A percentile compares a stretch with the other conserved stretches of the same genome.
Conservation (phyloP, 1,140 invertebrate species). For the Potamilus streckersoni region DNA sequence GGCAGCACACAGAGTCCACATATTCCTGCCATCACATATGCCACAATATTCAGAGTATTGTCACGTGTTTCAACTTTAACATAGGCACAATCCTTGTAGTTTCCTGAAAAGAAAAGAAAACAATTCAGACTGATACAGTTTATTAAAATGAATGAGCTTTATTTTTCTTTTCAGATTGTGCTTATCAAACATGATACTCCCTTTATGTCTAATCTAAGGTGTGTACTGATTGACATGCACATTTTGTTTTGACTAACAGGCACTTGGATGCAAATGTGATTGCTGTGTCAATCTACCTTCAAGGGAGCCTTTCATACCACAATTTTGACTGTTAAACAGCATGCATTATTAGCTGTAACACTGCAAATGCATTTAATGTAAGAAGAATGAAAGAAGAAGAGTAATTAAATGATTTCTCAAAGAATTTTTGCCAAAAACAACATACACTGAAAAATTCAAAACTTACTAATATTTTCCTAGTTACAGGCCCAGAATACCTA, state of each 20-base stretch:
- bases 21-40: conserved; percentile 58
- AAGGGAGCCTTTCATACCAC: too few relatives aligned
- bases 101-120: conserved; percentile 38
- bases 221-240: not conserved
- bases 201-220: not conserved
- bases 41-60: conserved; percentile 46
- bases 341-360: too few relatives aligned
- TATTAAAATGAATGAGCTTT: not conserved
- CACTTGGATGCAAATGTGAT: not conserved
- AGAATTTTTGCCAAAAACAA: too few relatives aligned
- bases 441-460: too few relatives aligned
- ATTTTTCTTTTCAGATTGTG: not conserved
- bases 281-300: not conserved
- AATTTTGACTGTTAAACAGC: too few relatives aligned
- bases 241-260: not conserved
- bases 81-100: conserved; percentile 53
- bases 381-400: too few relatives aligned
- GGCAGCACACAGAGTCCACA: conserved; percentile 52
- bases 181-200: not conserved
- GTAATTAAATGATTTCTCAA: too few relatives aligned
- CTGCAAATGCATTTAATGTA: too few relatives aligned
- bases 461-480: too few relatives aligned
- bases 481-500: too few relatives aligned
- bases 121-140: not conserved
- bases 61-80: conserved; percentile 30